phyloP scores from a whole-genome alignment of 1,140 invertebrate species.

The Cyrtorhinus lividipennis region DNA sequence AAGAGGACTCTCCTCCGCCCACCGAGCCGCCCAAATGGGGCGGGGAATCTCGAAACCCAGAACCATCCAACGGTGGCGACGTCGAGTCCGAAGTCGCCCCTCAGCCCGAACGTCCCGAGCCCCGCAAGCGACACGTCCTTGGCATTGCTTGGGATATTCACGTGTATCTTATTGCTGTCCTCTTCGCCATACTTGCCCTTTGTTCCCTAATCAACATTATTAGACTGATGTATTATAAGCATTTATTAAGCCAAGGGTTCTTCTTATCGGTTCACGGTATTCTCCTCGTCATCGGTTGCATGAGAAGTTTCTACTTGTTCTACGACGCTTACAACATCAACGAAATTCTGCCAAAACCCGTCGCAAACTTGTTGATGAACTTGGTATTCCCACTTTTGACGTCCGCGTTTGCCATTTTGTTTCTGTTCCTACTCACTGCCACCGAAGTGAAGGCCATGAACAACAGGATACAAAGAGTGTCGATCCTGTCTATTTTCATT shows the following conservation, averaged over 20 bases:
- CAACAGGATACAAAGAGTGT: slow-evolving; percentile 37
- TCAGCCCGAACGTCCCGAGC: slow-evolving; percentile 24
- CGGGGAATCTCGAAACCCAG: slow-evolving; percentile 19
- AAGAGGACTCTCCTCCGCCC: slow-evolving; percentile 9
- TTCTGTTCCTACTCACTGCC: slow-evolving; percentile 64
- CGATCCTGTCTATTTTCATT: slow-evolving; percentile 55
- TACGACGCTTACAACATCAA: slow-evolving; percentile 80
- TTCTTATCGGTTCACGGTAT: slow-evolving; percentile 70
- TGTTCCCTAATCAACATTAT: slow-evolving; percentile 70
- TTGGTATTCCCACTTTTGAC: slow-evolving; percentile 69
- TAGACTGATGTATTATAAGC: slow-evolving; percentile 61
- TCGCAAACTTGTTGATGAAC: slow-evolving; percentile 67
- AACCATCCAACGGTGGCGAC: slow-evolving; percentile 16
- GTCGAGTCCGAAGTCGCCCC: slow-evolving; percentile 20
- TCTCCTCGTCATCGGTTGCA: slow-evolving; percentile 59
- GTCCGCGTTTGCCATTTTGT: slow-evolving; percentile 68
- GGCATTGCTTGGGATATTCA: slow-evolving; percentile 76
- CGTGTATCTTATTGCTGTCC: slow-evolving; percentile 64
- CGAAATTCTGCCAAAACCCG: slow-evolving; percentile 54
- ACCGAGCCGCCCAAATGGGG: slow-evolving; percentile 20
- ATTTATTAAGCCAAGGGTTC: slow-evolving; percentile 63
- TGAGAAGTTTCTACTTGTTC: slow-evolving; percentile 71
- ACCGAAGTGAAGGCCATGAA: slow-evolving; percentile 36
- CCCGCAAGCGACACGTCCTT: slow-evolving; percentile 25
- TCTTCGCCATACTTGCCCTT: slow-evolving; percentile 64